Conservation (phyloP, 2,797 vertebrate species). For the Channallabes apus region DNA sequence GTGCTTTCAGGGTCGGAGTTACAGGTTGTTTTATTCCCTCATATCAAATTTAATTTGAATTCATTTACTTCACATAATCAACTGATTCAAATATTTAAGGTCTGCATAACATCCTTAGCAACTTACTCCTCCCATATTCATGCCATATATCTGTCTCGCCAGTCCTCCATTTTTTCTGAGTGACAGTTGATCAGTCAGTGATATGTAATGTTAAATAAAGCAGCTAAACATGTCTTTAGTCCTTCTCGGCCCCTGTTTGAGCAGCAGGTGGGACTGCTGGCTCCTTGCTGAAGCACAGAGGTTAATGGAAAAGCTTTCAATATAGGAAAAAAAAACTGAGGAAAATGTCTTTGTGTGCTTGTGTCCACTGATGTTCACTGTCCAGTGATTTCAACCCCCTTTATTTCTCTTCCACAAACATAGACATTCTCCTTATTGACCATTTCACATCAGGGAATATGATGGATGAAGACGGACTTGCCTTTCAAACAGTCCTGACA, state of each 20-base stretch:
- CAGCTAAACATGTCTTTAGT: conserved; percentile 78
- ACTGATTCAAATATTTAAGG: too few species aligned
- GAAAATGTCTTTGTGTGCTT: conserved; percentile 83
- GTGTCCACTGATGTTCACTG: too few species aligned
- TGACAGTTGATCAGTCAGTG: conserved; percentile 60
- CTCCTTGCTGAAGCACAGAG: conserved; percentile 53
- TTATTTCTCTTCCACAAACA: conserved; percentile 1
- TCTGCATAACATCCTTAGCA: too few species aligned
- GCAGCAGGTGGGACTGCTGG: conserved; percentile 36
- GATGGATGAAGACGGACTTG: conserved; percentile 69
- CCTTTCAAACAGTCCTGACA: conserved; percentile 76
- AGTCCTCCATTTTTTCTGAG: conserved; percentile 54
- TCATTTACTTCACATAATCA: background rate
- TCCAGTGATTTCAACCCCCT: conserved; percentile 61
- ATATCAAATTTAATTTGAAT: background rate
- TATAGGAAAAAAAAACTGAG: conserved; percentile 37
- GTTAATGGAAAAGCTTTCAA: conserved; percentile 99
- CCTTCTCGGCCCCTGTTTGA: conserved; percentile 45
- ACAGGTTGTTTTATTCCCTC: background rate
- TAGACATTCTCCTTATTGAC: conserved; percentile 1
- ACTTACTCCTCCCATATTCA: too few species aligned
- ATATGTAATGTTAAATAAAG: conserved; percentile 77
- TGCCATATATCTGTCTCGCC: conserved; percentile 2
- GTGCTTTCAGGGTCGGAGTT: background rate
- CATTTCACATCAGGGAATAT: conserved; percentile 65